phyloP scores from a whole-genome alignment of 2,113 vertebrate genomes.

The Piaya cayana region DNA sequence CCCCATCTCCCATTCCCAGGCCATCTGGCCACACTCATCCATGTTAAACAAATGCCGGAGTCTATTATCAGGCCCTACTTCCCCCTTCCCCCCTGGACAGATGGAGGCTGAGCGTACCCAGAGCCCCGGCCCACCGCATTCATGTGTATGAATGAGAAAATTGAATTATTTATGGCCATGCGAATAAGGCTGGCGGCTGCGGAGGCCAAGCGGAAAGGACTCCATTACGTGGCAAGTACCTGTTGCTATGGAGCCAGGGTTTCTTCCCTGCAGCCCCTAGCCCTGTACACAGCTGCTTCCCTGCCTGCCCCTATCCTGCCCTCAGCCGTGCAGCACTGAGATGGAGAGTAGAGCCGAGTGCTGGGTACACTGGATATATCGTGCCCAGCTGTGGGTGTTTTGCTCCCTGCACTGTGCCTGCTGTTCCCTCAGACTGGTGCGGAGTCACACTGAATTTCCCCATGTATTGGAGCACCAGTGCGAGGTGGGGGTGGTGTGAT shows the following conservation, averaged over 20 bases:
- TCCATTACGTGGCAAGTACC: slow-evolving; percentile 70
- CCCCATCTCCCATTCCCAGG: not conserved
- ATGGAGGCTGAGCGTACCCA: slow-evolving; percentile 55
- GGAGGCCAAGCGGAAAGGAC: slow-evolving; percentile 62
- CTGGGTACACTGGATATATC: rapidly evolving
- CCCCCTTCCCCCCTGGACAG: slow-evolving; percentile 53
- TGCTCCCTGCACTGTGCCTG: not conserved
- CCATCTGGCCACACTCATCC: slow-evolving; percentile 72
- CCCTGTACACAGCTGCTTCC: not conserved
- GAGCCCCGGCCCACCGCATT: slow-evolving; percentile 59
- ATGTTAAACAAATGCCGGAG: slow-evolving; percentile 70
- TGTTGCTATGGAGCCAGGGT: slow-evolving; percentile 68
- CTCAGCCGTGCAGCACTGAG: not conserved
- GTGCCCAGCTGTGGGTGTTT: rapidly evolving
- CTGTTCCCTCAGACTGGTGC: not conserved
- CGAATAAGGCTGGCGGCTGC: slow-evolving; percentile 62
- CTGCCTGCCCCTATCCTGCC: not conserved
- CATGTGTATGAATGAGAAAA: slow-evolving; percentile 75
- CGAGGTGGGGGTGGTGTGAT: not conserved
- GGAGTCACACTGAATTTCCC: not conserved
- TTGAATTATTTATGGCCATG: slow-evolving; percentile 76
- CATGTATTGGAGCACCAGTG: rapidly evolving
- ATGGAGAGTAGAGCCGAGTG: rapidly evolving
- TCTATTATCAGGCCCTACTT: slow-evolving; percentile 64
- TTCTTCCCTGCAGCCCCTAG: not conserved